Base-by-base conservation (phyloP, 1,140 invertebrate genomes). In the Tribolium madens region DNA sequence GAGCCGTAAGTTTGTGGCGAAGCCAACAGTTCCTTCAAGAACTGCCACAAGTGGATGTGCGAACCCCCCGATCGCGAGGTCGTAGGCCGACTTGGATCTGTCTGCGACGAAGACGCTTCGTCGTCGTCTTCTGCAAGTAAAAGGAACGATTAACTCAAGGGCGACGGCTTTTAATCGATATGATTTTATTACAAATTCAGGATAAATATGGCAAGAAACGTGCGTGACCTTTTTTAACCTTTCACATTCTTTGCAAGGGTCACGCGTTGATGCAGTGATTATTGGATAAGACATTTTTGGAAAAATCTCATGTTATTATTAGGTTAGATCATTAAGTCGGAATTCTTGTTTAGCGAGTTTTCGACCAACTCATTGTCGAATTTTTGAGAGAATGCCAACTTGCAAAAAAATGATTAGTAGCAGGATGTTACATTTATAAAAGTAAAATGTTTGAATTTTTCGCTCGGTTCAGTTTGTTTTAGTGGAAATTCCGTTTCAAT, bases 21-120 rank as follows among this genome's bases (percentile, higher is more conserved):
- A 4, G 93, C 90, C 0, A 99, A 89, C 7, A 99, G 90, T 86
- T 99, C 98, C 84, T 98, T 98, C 10, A 99, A 88, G 87, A 99
- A 99, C 86, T 99, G 97, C 98, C 98, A 99, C n/a, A 99, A 89
- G 84, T 99, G 97, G 80, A 99, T 99, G 84, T 98, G 96, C 0
- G 95, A 80, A 15, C 84, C 81, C 14, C 80, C 77, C 12, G 81
- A 69, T 21, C 77, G 64, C 6, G 84, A 83, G 14, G 84, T 82
- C 14, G 84, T 78, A 68, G 84, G 82, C 69, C 83, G 82, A 7
- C 57, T 77, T 21, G 60, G 72, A 52, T 82, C 80, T 60, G 81
- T 12, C 77, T 71, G 53, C 13, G 79, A 76, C 17, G 79, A 78
- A 77, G 87, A 85, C 26, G 84, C 83, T 78, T 87, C 86, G 74